phyloP scores from a whole-genome alignment of 2,888 invertebrate genomes.

The Paralinhomoeus sp. region DNA sequence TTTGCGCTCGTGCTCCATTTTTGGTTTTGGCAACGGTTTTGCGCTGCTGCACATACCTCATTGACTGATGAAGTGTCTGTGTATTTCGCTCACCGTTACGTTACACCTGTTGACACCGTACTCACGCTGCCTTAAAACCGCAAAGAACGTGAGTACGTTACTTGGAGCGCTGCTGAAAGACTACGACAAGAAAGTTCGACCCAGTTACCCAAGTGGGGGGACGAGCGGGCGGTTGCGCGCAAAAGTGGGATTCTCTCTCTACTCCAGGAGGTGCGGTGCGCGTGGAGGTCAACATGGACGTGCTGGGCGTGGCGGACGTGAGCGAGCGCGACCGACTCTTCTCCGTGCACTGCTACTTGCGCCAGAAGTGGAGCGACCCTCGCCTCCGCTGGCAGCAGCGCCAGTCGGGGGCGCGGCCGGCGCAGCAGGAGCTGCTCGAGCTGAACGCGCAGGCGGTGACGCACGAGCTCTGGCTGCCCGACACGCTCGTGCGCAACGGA shows the following conservation, averaged over 20 bases:
- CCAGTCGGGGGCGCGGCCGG: slow-evolving; percentile 2
- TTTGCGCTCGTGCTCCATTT: too few species aligned
- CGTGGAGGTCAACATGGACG: neutral
- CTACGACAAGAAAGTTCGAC: neutral
- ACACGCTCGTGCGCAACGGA: slow-evolving; percentile 80
- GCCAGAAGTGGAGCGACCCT: slow-evolving; percentile 32
- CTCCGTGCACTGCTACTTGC: slow-evolving; percentile 62
- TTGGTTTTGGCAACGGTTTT: too few species aligned
- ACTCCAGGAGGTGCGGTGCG: neutral
- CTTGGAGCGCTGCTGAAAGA: neutral
- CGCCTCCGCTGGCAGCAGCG: neutral
- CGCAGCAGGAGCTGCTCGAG: slow-evolving; percentile 32
- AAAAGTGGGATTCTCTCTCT: too few species aligned
- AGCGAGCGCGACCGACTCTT: slow-evolving; percentile 36
- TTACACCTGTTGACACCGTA: too few species aligned
- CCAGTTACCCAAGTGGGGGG: neutral
- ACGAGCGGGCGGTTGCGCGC: too few species aligned
- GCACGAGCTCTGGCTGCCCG: slow-evolving; percentile 79
- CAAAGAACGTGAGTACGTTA: too few species aligned
- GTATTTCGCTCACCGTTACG: too few species aligned
- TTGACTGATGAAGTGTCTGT: too few species aligned
- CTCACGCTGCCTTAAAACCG: too few species aligned
- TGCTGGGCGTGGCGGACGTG: neutral
- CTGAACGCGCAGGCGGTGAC: slow-evolving; percentile 48
- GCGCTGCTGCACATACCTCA: too few species aligned